A percentile compares a stretch with the other conserved stretches of the same genome.
Conservation (phyloP, 2,113 vertebrate genomes). For the Neolamprologus devosi region DNA sequence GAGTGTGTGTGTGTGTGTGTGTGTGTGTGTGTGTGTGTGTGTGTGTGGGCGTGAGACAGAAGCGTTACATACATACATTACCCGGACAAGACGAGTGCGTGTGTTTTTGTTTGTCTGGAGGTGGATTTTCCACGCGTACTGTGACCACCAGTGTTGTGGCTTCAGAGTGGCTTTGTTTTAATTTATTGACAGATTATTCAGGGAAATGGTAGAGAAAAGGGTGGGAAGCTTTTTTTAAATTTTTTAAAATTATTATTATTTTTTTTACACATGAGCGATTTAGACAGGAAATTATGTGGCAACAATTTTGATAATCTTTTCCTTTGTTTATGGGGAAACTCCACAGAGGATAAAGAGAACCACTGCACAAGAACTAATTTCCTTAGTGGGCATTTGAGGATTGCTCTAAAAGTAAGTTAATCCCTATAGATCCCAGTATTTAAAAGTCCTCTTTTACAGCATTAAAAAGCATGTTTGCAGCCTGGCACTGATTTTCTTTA, state of each 20-base stretch:
- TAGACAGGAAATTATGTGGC: background rate
- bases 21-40: background rate
- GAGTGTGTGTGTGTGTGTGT: background rate
- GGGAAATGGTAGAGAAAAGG: background rate
- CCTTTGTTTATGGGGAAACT: background rate
- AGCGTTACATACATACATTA: background rate
- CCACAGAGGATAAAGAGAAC: background rate
- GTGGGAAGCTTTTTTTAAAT: rapidly evolving
- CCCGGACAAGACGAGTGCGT: background rate
- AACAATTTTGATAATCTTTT: background rate
- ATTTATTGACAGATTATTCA: background rate
- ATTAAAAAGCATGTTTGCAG: background rate
- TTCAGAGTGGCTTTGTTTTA: background rate
- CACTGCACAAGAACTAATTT: background rate
- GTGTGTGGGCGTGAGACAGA: background rate
- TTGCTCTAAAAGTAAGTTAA: background rate
- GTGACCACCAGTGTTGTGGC: conserved; percentile 4
- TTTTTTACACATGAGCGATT: background rate
- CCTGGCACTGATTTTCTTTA: background rate
- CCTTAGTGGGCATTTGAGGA: background rate
- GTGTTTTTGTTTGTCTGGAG: background rate
- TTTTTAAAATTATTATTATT: background rate
- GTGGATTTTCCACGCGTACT: background rate
- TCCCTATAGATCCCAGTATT: background rate
- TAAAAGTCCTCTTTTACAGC: background rate